Evolutionary conservation across 1,140 invertebrate species (phyloP).

Genomic region (Xylocopa sonorina): DNA sequence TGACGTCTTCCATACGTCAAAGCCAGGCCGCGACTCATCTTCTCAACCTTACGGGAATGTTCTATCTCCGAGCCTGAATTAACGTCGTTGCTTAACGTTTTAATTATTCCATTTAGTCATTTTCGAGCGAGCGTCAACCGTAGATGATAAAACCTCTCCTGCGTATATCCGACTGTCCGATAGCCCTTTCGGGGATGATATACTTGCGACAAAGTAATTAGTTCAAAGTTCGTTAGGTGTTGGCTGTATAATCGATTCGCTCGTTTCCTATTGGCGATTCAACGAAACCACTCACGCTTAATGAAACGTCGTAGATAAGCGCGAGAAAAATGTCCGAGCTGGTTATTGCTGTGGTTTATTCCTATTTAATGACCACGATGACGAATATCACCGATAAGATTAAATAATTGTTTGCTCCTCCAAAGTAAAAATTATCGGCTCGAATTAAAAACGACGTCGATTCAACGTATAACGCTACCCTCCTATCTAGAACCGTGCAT

Average conservation of each 20-base stretch:
- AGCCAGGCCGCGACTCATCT: slow-evolving; percentile 64
- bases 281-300: slow-evolving; percentile 72
- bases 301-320: slow-evolving; percentile 68
- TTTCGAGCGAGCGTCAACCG: too few species aligned
- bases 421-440: too few species aligned
- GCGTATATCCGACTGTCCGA: not conserved
- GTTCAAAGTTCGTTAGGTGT: slow-evolving; percentile 47
- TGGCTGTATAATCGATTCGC: slow-evolving; percentile 71
- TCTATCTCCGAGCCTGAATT: slow-evolving; percentile 34
- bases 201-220: slow-evolving; percentile 58
- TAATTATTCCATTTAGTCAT: not conserved
- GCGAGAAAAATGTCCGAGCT: slow-evolving; percentile 21
- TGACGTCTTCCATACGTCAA: slow-evolving; percentile 77
- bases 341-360: slow-evolving; percentile 53
- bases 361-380: slow-evolving; percentile 52
- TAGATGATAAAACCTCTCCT: too few species aligned
- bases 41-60: slow-evolving; percentile 40
- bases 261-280: slow-evolving; percentile 69
- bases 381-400: not conserved
- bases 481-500: too few species aligned
- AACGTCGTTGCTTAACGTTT: slow-evolving; percentile 1
- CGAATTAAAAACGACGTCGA: too few species aligned
- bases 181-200: slow-evolving; percentile 23
- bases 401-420: too few species aligned
- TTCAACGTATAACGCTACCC: too few species aligned